Evolutionary conservation across 2,797 vertebrate species (phyloP), one percentile per base, ranked within the genome.

Genomic region (Danio albolineatus): DNA sequence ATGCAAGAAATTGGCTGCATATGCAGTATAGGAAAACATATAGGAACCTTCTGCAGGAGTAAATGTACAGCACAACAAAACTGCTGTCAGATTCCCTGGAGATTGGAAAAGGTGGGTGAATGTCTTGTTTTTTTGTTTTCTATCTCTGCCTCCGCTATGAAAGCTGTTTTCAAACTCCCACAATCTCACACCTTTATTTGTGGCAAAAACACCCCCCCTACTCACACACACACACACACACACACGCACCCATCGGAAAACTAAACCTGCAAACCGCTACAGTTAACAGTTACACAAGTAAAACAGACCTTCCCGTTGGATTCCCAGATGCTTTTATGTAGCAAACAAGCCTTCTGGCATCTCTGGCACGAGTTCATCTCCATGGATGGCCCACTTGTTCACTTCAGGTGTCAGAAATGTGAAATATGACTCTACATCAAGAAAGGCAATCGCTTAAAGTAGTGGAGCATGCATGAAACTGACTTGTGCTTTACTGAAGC

Each of bases 141-240:
- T 64, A 62, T 53, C 12, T 65, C 49, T 65, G 49, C 69, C 69
- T 73, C 67, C 69, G 2, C 60, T 46, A 56, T n/a, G 6, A 73
- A 79, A 79, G 78, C 59, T 65, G 67, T 79, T 79, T 73, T 57
- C 60, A 46, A 48, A 73, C 78, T 79, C 78, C 78, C 60, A 73
- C 78, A 64, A 73, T 62, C 59, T 79, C 60, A 64, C 78, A 79
- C 78, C 78, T 79, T 73, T 79, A 79, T 73, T 65, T 73, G 69
- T 46, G 48, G 69, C 49, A 44, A 5, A 69, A 71, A 61, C 57
- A 64, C 77, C 57, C 57, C 66, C 66, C 46, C 39, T 57, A 56
- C 39, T 28, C 28, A 28, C 28, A 28, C 57, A n/a, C n/a, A n/a
- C n/a, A n/a, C 57, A 56, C 39, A 28, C 28, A 28, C 28, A 28